These are phyloP conservation scores for Cephus pulcher DNA, from an alignment of 2,888 invertebrate species.

Conservation along the genomic window DNA sequence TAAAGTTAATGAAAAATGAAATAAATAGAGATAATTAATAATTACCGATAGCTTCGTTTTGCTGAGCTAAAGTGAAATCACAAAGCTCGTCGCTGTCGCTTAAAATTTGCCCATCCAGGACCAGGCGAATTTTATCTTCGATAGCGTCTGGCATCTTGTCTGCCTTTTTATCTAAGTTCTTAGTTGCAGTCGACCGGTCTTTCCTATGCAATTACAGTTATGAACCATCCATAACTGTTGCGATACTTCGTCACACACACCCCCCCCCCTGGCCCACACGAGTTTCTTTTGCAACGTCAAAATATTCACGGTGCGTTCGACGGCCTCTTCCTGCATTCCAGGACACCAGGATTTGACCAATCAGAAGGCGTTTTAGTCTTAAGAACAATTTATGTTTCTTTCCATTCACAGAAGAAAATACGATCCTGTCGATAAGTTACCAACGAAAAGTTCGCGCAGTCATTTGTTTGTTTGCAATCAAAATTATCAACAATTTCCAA, in stretches of 20 bases:
- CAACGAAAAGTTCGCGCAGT: neutral
- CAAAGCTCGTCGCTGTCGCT: slow-evolving; percentile 81
- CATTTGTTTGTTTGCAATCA: neutral
- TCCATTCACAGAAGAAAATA: neutral
- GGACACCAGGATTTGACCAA: neutral
- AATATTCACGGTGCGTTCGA: slow-evolving; percentile 8
- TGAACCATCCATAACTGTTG: slow-evolving; percentile 7
- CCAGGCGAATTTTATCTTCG: slow-evolving; percentile 73
- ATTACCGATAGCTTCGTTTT: slow-evolving; percentile 81
- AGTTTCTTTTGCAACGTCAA: slow-evolving; percentile 8
- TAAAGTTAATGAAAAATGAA: neutral
- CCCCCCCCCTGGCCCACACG: no score
- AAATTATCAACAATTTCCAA: neutral
- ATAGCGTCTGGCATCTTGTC: slow-evolving; percentile 70
- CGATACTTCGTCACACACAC: neutral
- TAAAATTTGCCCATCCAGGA: slow-evolving; percentile 77
- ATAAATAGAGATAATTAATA: neutral
- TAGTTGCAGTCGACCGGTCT: neutral
- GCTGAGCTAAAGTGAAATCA: slow-evolving; percentile 86
- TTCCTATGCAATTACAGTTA: slow-evolving; percentile 8
- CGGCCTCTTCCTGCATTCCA: slow-evolving; percentile 12
- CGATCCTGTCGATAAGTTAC: neutral
- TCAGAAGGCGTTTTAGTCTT: neutral
- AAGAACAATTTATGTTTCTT: neutral
- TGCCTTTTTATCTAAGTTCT: neutral